Base-by-base conservation (phyloP, 2,113 vertebrate genomes). In the Colaptes auratus region DNA sequence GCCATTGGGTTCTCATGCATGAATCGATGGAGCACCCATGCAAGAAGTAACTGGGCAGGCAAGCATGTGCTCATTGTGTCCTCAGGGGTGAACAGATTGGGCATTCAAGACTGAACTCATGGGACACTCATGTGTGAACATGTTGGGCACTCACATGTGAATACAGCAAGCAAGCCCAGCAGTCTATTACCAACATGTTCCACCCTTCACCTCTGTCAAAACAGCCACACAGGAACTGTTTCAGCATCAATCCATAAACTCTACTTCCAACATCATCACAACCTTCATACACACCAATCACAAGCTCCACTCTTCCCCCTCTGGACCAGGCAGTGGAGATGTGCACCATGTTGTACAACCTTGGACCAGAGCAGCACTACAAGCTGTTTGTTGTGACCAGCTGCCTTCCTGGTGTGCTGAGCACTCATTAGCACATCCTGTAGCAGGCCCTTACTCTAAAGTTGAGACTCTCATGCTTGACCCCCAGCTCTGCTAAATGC, bases 1-100 rank as follows among this genome's bases (percentile, higher is more conserved):
- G 82, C n/a, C 73, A 46, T 33, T 31, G 71, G 24, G 64, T 66
- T 66, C 88, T 90, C 88, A 90, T 88, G 96, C 96, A 83, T 14
- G 33, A 83, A 67, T 39, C 7, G 0, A 55, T 17, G 9, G 76
- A 75, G 95, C 79, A 86, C 27, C 19, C 90, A 94, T 94, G 95
- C 95, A 74, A 28, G 65, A 67, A 90, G 20, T 25, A 52, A 80
- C 52, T 6, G 79, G 48, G 53, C 2, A 0, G 19, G 80, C 77
- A 86, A 71, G 85, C 79, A 15, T 30, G 24, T 80, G 72, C 24
- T 63, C 10, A 85, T 59, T 33, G 64, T 21, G 79, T 2, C 0
- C 59, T 61, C 23, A 33, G 2, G 75, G 7, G 1, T 13, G 67
- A 70, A 20, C 46, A 6, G 60, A 76, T 7, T 50, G 46, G 78